phyloP scores from a whole-genome alignment of 2,888 invertebrate species.

The Drosophila merina region DNA sequence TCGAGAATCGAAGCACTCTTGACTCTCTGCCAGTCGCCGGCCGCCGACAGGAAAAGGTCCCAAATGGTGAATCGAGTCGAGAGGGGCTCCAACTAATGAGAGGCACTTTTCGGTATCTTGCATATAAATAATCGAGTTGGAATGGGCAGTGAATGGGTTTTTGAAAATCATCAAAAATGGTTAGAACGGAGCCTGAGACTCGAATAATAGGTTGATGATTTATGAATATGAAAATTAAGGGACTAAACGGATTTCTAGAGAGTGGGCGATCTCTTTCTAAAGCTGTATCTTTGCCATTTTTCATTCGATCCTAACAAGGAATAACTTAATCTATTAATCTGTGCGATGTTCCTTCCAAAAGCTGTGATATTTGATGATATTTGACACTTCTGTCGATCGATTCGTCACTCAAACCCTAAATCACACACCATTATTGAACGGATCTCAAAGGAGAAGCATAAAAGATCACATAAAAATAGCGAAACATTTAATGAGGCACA shows the following conservation, averaged over 20 bases:
- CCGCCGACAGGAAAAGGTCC: slow-evolving; percentile 38
- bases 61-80: slow-evolving; percentile 11
- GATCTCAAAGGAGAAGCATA: slow-evolving; percentile 40
- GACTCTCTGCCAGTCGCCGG: slow-evolving; percentile 24
- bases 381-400: not conserved
- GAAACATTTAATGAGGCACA: slow-evolving; percentile 29
- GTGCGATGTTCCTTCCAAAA: too few species aligned
- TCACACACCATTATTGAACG: slow-evolving; percentile 9
- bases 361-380: not conserved
- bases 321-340: not conserved
- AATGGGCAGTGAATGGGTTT: not conserved
- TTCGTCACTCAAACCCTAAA: slow-evolving; percentile 2
- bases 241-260: too few species aligned
- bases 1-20: slow-evolving; percentile 56
- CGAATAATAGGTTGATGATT: slow-evolving; percentile 23
- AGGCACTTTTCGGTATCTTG: slow-evolving; percentile 27
- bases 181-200: slow-evolving; percentile 5
- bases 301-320: not conserved
- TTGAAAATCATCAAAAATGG: slow-evolving; percentile 3
- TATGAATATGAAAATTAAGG: slow-evolving; percentile 3
- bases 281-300: not conserved
- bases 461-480: slow-evolving; percentile 59
- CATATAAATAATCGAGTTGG: not conserved
- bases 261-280: too few species aligned
- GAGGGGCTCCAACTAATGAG: slow-evolving; percentile 31